Evolutionary conservation across 1,140 invertebrate genomes (phyloP).

Genomic region (Prorops nasuta): DNA sequence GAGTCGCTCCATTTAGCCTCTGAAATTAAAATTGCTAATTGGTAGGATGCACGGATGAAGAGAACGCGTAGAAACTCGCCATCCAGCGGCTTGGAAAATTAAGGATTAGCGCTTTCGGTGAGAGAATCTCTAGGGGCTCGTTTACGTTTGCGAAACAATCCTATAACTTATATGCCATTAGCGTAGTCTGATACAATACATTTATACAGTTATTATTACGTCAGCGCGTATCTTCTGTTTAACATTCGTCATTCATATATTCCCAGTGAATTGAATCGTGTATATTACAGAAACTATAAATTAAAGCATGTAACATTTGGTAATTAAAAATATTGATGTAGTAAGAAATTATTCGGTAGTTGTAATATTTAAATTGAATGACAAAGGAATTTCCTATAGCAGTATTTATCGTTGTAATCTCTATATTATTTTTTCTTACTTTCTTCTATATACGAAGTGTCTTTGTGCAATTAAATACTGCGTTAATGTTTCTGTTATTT

Average conservation of each 20-base stretch:
- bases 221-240: background rate
- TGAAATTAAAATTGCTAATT: constrained; percentile 47
- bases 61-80: constrained; percentile 6
- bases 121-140: background rate
- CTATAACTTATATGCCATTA: too few relatives aligned
- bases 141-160: background rate
- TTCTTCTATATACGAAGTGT: too few relatives aligned
- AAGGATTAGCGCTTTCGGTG: constrained; percentile 29
- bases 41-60: constrained; percentile 39
- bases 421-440: too few relatives aligned
- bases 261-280: constrained; percentile 1
- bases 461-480: too few relatives aligned
- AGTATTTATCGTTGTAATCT: too few relatives aligned
- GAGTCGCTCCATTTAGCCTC: constrained; percentile 15
- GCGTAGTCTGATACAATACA: background rate
- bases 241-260: background rate
- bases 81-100: constrained; percentile 37
- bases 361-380: too few relatives aligned
- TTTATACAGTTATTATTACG: background rate
- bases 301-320: too few relatives aligned
- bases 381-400: too few relatives aligned
- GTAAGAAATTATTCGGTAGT: too few relatives aligned
- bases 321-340: too few relatives aligned
- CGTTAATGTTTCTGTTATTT: too few relatives aligned
- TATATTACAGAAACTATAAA: too few relatives aligned